Conservation (phyloP, 2,113 vertebrate species). For the Cyanoderma ruficeps region DNA sequence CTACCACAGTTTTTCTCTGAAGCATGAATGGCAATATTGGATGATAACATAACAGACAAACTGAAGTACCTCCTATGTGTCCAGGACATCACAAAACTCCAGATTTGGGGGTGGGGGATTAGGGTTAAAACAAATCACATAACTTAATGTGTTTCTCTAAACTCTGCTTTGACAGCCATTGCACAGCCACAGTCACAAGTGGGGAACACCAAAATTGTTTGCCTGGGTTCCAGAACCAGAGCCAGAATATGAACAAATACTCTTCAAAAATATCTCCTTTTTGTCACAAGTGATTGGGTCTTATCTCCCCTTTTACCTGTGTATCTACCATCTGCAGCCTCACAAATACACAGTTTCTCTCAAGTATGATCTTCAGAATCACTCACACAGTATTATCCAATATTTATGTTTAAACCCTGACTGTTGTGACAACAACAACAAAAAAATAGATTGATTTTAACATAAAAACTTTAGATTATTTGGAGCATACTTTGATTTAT, state of each 20-base stretch:
- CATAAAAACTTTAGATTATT: background rate
- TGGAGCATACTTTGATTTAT: background rate
- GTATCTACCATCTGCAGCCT: background rate
- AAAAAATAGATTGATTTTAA: background rate
- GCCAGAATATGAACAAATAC: background rate
- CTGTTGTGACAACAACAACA: background rate
- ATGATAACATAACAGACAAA: background rate
- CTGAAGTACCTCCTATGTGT: background rate
- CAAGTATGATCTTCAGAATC: background rate
- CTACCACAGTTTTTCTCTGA: background rate
- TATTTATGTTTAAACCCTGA: background rate
- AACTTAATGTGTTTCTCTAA: background rate
- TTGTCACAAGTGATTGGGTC: background rate
- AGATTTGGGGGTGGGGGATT: background rate
- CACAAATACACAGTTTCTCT: background rate
- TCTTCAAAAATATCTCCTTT: background rate
- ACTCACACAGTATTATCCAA: background rate
- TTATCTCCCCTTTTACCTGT: background rate
- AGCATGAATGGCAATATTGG: background rate
- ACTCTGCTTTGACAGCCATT: background rate
- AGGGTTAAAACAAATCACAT: background rate
- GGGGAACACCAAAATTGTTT: background rate
- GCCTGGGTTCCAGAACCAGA: background rate
- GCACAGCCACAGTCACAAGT: background rate
- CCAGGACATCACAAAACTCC: background rate